Evolutionary conservation across 1,140 invertebrate species (phyloP).

Genomic region (Euura lappo): DNA sequence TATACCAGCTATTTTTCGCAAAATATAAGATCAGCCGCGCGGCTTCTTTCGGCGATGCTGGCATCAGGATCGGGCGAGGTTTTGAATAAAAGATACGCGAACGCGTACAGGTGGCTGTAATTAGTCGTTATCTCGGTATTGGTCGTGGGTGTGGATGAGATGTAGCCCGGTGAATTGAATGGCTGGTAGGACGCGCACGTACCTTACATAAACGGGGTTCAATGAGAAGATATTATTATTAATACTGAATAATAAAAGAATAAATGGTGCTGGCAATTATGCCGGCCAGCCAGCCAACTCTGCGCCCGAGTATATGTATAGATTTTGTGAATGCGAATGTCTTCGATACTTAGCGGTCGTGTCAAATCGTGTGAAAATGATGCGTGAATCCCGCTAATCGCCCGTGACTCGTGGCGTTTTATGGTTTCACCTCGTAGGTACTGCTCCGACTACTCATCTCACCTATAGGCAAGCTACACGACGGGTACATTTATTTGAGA

Average conservation of each 20-base stretch:
- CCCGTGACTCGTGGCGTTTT: background rate
- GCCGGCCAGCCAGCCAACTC: background rate
- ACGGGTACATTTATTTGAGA: no score
- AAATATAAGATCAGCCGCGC: no score
- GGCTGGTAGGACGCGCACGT: background rate
- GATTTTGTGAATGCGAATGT: background rate
- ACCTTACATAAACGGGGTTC: no score
- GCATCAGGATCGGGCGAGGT: background rate
- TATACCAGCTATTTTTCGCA: no score
- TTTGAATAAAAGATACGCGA: background rate
- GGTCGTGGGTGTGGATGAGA: background rate
- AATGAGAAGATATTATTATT: background rate
- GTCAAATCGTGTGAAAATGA: conserved; percentile 7
- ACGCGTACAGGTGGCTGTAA: background rate
- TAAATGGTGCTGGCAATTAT: background rate
- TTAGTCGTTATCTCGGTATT: background rate
- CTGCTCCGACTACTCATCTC: background rate
- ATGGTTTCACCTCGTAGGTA: background rate
- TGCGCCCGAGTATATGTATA: background rate
- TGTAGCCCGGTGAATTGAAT: background rate
- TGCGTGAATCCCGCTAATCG: conserved; percentile 4
- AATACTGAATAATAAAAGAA: background rate
- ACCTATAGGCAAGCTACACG: background rate
- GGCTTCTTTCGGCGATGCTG: no score
- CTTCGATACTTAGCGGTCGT: background rate